These are phyloP conservation scores for Trissonchulus latispiculum DNA, from an alignment of 2,888 invertebrate genomes.

Conservation along the genomic window DNA sequence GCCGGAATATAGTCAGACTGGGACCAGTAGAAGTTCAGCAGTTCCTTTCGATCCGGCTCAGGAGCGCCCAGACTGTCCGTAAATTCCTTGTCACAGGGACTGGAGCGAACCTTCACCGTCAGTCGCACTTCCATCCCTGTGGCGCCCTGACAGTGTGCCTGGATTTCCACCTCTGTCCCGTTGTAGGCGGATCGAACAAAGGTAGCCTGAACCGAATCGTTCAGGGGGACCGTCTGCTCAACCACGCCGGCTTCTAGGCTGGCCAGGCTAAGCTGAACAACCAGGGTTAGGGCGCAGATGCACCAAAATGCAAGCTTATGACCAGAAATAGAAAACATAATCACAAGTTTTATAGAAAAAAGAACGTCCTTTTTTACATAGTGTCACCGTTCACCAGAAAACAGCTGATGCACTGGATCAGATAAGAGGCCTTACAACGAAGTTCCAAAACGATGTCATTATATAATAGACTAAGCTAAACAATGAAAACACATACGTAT, in stretches of 20 bases:
- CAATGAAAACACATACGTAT: no score
- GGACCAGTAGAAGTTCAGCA: background rate
- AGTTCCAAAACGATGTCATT: no score
- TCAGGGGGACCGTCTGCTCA: background rate
- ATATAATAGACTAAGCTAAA: no score
- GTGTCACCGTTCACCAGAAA: no score
- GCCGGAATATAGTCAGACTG: background rate
- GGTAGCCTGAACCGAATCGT: background rate
- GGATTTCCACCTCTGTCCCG: background rate
- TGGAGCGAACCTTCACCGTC: conserved; percentile 35
- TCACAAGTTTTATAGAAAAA: no score
- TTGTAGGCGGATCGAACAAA: background rate
- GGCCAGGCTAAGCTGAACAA: no score
- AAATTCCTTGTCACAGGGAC: conserved; percentile 41
- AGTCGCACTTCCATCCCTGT: background rate
- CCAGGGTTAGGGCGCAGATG: no score
- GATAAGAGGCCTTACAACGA: no score
- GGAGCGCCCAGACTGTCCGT: conserved; percentile 24
- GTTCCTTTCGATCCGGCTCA: background rate
- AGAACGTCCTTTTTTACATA: no score
- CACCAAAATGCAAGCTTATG: no score
- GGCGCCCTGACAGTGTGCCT: background rate
- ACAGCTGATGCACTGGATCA: no score
- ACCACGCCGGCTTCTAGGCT: background rate
- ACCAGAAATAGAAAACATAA: no score